phyloP scores from a whole-genome alignment of 30 jellyfish, hydroid and myxozoan species.

The Chironex yamaguchii region DNA sequence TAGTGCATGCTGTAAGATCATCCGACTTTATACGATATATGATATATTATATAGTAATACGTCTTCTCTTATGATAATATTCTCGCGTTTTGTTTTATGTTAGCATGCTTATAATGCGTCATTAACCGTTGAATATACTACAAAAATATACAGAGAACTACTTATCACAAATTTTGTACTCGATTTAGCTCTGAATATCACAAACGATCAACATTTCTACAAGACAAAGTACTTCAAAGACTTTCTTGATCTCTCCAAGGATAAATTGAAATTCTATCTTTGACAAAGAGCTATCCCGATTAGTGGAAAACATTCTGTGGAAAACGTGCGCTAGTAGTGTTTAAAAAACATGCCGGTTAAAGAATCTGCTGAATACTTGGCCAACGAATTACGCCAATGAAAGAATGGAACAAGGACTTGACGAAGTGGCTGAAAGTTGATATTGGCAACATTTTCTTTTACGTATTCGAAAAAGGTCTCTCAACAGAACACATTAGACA shows the following conservation, averaged over 20 bases:
- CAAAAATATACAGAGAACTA: too few relatives aligned
- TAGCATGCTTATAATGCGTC: too few relatives aligned
- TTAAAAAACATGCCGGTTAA: constrained; percentile 10
- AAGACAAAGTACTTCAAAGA: constrained; percentile 43
- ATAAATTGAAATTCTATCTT: constrained; percentile 33
- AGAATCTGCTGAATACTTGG: constrained; percentile 27
- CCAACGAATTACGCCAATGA: constrained; percentile 10
- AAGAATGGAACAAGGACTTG: constrained; percentile 52
- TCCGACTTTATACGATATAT: too few relatives aligned
- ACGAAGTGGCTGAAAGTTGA: constrained; percentile 56
- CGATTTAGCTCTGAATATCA: too few relatives aligned
- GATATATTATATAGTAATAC: too few relatives aligned
- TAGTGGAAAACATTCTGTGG: constrained; percentile 37
- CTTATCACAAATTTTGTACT: too few relatives aligned
- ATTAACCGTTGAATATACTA: too few relatives aligned
- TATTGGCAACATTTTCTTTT: constrained; percentile 39
- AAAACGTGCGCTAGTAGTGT: constrained; percentile 24
- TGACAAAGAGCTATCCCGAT: constrained; percentile 40
- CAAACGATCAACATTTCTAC: too few relatives aligned
- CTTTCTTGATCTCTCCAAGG: constrained; percentile 42
- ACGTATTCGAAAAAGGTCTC: constrained; percentile 40
- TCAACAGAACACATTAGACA: constrained; percentile 48
- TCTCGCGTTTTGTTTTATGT: too few relatives aligned
- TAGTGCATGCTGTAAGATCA: too few relatives aligned
- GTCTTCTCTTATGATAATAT: too few relatives aligned